phyloP scores from a whole-genome alignment of 1,140 invertebrate genomes.

The Neotoxoptera formosana region DNA sequence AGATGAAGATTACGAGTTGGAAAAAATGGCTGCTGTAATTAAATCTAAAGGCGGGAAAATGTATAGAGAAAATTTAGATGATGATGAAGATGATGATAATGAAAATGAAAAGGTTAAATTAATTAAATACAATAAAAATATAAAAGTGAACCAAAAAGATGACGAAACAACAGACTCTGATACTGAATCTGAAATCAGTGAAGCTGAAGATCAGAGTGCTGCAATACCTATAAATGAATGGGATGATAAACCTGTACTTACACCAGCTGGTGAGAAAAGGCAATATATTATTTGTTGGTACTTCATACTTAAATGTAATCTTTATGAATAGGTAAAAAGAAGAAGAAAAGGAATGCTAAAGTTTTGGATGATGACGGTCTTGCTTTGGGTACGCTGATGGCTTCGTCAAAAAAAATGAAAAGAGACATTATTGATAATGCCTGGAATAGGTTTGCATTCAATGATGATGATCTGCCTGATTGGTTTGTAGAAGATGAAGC shows the following conservation, averaged over 20 bases:
- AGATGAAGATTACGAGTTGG: conserved; percentile 87
- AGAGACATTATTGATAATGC: conserved; percentile 84
- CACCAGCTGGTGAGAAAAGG: not conserved
- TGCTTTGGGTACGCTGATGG: conserved; percentile 84
- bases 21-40: conserved; percentile 76
- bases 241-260: conserved; percentile 49
- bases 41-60: conserved; percentile 75
- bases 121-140: conserved; percentile 59
- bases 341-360: conserved; percentile 68
- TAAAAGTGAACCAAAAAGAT: conserved; percentile 61
- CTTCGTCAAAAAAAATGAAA: conserved; percentile 84
- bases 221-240: conserved; percentile 53
- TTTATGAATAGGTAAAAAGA: conserved; percentile 61
- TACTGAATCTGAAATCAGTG: conserved; percentile 70
- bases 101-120: conserved; percentile 61
- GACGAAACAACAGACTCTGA: conserved; percentile 64
- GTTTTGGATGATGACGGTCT: conserved; percentile 86
- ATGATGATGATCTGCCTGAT: conserved; percentile 89
- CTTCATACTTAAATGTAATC: conserved; percentile 42
- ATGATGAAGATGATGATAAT: conserved; percentile 63
- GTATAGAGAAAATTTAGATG: conserved; percentile 65
- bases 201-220: conserved; percentile 61
- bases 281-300: not conserved
- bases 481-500: conserved; percentile 97
- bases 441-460: conserved; percentile 90